Base-by-base conservation (phyloP, 1,140 invertebrate genomes). In the Camponotus floridanus region DNA sequence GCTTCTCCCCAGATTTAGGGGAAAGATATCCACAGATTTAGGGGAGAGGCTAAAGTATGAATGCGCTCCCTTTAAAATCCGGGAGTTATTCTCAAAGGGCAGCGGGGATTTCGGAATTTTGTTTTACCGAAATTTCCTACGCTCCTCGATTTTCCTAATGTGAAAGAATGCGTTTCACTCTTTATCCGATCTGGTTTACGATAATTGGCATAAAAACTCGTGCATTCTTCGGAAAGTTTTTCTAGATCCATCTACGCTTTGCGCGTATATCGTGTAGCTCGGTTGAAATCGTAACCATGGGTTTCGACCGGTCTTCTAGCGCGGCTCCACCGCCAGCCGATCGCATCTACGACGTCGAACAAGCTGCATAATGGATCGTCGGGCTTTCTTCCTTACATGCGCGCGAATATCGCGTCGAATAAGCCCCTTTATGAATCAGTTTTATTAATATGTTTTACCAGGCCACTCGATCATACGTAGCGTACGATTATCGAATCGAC, bases 361-460 rank as follows among this genome's bases (percentile, higher is more conserved):
- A 80, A 57, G 78, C 78, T 70, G 65, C 48, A 80, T 70, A 80
- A 80, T 80, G 78, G 48, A 80, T 80, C 48, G 51, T 15, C 48
- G 36, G 21, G 39, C 78, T 80, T 70, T 80, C 65, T 31, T 80
- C 65, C 78, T 70, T 80, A 80, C 78, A 80, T 65, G 65, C 48
- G 51, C 68, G 45, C 64, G 51, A 57, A 59, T 70, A 70, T 80
- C 78, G n/a, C 65, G 78, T 80, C 51, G 48, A 36, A 39, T 80
- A 70, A 45, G 15, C 48, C 21, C 76, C 42, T 65, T 33, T 70
- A 80, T 80, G 78, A 80, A 80, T 80, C 78, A 80, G 78, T 70
- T 57, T 80, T 80, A 80, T 80, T 80, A 80, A 80, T 80, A 80
- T 70, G 78, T 80, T 80, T 80, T 80, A 57, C 64, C 78, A 42